Evolutionary conservation across 2,888 invertebrate species (phyloP).

Genomic region (Morinoia aosen): DNA sequence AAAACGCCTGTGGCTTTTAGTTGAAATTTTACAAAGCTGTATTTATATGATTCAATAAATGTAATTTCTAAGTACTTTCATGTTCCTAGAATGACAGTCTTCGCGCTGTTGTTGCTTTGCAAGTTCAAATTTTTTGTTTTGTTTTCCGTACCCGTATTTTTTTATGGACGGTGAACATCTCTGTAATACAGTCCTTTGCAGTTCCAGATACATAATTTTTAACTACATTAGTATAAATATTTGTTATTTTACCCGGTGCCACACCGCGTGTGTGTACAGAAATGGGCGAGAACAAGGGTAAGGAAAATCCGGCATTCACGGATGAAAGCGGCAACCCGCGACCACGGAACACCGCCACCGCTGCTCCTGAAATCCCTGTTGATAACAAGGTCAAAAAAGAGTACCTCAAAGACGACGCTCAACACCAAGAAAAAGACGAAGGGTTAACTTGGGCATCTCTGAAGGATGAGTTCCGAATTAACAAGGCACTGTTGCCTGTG

Average conservation of each 20-base stretch:
- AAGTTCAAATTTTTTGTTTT: too few relatives aligned
- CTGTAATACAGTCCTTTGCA: too few relatives aligned
- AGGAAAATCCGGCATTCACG: neutral
- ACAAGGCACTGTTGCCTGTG: slow-evolving; percentile 10
- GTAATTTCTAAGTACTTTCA: too few relatives aligned
- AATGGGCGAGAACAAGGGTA: neutral
- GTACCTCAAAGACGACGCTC: neutral
- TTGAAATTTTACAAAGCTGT: too few relatives aligned
- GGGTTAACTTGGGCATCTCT: neutral
- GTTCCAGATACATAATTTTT: neutral
- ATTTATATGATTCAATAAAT: too few relatives aligned
- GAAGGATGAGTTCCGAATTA: slow-evolving; percentile 18
- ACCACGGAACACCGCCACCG: neutral
- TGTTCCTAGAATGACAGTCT: too few relatives aligned
- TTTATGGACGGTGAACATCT: too few relatives aligned
- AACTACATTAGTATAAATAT: neutral
- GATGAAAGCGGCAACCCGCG: neutral
- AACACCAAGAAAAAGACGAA: neutral
- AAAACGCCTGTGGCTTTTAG: too few relatives aligned
- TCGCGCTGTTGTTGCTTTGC: too few relatives aligned
- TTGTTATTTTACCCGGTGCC: neutral
- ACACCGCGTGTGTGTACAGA: neutral
- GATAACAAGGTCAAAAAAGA: neutral
- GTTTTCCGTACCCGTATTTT: too few relatives aligned
- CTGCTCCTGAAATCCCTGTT: neutral